These are phyloP conservation scores for Chymomyza procnemis DNA, from an alignment of 2,888 invertebrate genomes.

Conservation along the genomic window DNA sequence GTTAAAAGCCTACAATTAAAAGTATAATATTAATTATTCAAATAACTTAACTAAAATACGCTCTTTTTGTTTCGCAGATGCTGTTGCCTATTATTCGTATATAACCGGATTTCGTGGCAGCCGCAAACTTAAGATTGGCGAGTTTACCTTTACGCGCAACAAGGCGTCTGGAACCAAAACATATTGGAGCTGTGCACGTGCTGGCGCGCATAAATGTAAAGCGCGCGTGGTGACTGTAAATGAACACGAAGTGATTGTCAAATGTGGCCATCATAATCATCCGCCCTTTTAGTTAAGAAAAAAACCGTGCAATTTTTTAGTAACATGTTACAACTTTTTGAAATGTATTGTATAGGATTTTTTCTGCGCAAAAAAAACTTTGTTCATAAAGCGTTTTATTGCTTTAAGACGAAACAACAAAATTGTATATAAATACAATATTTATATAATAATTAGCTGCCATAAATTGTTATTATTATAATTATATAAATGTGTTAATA, in stretches of 20 bases:
- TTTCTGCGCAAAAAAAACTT: background rate
- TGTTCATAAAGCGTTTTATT: background rate
- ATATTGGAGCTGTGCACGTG: conserved; percentile 79
- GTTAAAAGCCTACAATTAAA: conserved; percentile 16
- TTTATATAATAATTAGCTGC: conserved; percentile 33
- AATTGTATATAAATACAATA: conserved; percentile 38
- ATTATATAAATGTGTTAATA: conserved; percentile 2
- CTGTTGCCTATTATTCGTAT: conserved; percentile 73
- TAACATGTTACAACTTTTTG: background rate
- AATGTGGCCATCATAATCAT: conserved; percentile 78
- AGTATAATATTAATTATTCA: conserved; percentile 34
- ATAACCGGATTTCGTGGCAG: conserved; percentile 79
- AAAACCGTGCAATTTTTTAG: background rate
- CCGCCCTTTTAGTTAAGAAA: conserved; percentile 74
- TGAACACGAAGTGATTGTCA: conserved; percentile 77
- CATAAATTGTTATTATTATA: conserved; percentile 9
- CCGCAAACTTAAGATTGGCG: conserved; percentile 78
- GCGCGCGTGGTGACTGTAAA: conserved; percentile 78
- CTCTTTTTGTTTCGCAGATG: conserved; percentile 44
- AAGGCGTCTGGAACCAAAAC: conserved; percentile 77
- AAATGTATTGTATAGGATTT: background rate
- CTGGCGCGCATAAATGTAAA: conserved; percentile 78
- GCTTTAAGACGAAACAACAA: background rate
- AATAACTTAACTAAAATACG: background rate
- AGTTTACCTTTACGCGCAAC: conserved; percentile 78